Percentiles rank a stretch among this genome's conserved stretches.
Evolutionary conservation across 2,888 invertebrate genomes (phyloP).

Genomic region (Plebejus melissa): DNA sequence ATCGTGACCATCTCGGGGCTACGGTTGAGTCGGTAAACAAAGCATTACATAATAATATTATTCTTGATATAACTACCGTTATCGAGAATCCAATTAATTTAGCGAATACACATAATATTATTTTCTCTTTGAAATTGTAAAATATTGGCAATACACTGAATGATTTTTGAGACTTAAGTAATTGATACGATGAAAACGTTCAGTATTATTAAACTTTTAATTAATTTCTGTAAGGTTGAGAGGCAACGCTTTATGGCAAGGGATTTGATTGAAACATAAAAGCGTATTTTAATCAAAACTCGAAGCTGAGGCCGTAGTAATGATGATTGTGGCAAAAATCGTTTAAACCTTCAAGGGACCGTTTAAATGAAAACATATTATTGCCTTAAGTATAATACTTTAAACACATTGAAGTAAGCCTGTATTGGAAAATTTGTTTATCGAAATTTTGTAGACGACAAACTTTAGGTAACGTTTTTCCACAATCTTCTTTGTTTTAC

Average conservation of each 20-base stretch:
- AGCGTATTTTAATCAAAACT: conserved; percentile 27
- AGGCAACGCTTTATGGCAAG: conserved; percentile 24
- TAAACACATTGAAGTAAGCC: neutral
- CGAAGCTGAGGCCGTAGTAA: conserved; percentile 5
- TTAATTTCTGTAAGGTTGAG: conserved; percentile 26
- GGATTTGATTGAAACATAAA: conserved; percentile 24
- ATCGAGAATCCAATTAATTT: too few relatives aligned
- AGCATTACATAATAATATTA: too few relatives aligned
- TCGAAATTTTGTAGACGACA: neutral
- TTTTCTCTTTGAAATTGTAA: neutral
- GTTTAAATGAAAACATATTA: conserved; percentile 15
- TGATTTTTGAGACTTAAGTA: conserved; percentile 9
- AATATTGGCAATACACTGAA: neutral
- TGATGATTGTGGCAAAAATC: conserved; percentile 24
- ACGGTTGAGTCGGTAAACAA: too few relatives aligned
- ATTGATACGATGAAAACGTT: conserved; percentile 15
- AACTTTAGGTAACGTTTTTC: neutral
- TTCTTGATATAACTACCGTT: too few relatives aligned
- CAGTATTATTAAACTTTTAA: conserved; percentile 23
- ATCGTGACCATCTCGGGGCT: too few relatives aligned
- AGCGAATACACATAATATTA: too few relatives aligned
- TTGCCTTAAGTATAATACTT: conserved; percentile 1
- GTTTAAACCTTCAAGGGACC: conserved; percentile 3
- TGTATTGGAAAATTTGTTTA: neutral
- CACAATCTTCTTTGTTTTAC: neutral